Percentiles rank a stretch among this genome's conserved stretches.
Conservation (phyloP, 2,797 vertebrate species). For the Petrocephalus sullivani region DNA sequence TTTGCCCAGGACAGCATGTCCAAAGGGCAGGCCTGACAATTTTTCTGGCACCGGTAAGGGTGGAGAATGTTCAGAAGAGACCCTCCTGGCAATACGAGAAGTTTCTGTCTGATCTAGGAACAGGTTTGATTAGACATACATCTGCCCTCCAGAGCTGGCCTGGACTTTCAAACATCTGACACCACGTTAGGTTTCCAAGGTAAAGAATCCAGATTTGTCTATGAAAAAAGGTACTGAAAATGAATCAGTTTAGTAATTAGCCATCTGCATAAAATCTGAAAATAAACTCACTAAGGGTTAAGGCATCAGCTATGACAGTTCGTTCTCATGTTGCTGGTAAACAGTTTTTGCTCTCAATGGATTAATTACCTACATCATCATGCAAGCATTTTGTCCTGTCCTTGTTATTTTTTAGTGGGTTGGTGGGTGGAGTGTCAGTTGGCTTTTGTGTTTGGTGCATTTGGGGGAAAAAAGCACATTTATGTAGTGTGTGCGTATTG, state of each 20-base stretch:
- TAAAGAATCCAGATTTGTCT: neutral
- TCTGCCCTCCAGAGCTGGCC: conserved; percentile 6
- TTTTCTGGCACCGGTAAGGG: neutral
- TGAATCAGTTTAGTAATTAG: neutral
- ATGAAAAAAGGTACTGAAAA: neutral
- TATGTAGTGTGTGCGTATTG: neutral
- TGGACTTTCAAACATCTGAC: neutral
- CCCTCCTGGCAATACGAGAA: neutral
- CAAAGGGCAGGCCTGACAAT: neutral
- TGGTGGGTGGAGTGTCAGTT: neutral
- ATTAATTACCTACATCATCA: conserved; percentile 5
- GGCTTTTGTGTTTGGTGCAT: neutral
- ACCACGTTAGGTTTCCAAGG: neutral
- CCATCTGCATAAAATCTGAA: neutral
- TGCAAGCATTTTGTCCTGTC: neutral
- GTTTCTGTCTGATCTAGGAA: neutral
- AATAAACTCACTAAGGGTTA: neutral
- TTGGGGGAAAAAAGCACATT: neutral
- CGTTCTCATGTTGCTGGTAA: neutral
- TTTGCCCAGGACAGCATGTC: neutral
- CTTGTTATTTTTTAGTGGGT: neutral
- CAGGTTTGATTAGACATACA: neutral
- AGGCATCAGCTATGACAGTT: neutral
- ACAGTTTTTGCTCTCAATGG: neutral
- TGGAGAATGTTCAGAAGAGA: neutral